Percentiles rank a stretch among this genome's conserved stretches.
These are phyloP conservation scores for Latrodectus geometricus DNA, from an alignment of 1,140 invertebrate species.

Conservation along the genomic window DNA sequence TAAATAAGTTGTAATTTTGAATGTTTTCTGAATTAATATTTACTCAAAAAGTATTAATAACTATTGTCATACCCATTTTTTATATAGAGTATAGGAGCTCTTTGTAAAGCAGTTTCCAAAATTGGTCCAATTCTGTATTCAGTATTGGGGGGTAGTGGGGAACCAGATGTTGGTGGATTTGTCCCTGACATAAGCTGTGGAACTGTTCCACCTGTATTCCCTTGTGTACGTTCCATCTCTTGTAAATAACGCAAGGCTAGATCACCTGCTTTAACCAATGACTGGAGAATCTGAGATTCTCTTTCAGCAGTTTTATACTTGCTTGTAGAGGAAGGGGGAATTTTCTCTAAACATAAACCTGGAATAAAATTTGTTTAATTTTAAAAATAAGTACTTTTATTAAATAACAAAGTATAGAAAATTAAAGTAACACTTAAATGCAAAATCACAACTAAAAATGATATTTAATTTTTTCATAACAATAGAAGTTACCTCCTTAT, in stretches of 20 bases:
- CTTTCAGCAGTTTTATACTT: conserved; percentile 87
- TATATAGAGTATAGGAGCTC: conserved; percentile 85
- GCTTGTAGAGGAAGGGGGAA: conserved; percentile 77
- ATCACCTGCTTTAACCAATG: conserved; percentile 88
- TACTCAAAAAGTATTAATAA: neutral
- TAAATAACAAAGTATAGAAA: neutral
- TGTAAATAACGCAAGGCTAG: conserved; percentile 92
- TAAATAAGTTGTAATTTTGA: too few species aligned
- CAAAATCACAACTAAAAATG: too few species aligned
- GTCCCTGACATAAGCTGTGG: conserved; percentile 60
- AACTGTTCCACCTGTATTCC: conserved; percentile 63
- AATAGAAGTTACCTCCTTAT: too few species aligned
- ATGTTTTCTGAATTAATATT: too few species aligned
- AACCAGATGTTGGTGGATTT: conserved; percentile 73
- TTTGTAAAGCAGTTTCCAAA: conserved; percentile 88
- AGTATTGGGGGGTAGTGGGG: conserved; percentile 74
- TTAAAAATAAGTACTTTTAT: neutral
- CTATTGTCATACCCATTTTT: conserved; percentile 74
- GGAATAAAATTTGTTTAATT: conserved; percentile 25
- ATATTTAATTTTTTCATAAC: too few species aligned
- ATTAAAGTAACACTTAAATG: too few species aligned
- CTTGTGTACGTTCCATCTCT: conserved; percentile 79
- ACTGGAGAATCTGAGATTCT: conserved; percentile 79
- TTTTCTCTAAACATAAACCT: conserved; percentile 86
- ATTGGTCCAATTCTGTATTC: conserved; percentile 81